Conservation (phyloP, 35 echinoderm and acorn worm genomes). For the Apostichopus japonicus region DNA sequence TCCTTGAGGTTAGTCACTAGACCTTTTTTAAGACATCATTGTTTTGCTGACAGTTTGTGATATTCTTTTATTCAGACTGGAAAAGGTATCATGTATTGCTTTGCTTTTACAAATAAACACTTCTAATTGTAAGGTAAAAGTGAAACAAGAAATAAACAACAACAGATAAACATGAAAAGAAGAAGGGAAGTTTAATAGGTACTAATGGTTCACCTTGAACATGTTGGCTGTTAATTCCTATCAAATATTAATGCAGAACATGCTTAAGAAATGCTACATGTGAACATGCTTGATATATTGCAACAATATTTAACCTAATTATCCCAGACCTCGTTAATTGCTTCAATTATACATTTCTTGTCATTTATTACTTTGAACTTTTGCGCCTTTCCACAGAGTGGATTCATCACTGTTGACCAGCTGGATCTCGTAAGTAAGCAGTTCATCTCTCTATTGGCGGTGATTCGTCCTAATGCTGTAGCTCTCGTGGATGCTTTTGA, state of each 20-base stretch:
- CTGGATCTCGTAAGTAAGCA: slow-evolving; percentile 53
- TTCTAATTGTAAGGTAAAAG: neutral
- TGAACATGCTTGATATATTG: neutral
- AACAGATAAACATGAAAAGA: neutral
- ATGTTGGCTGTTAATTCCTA: too few species aligned
- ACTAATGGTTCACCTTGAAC: too few species aligned
- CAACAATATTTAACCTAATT: neutral
- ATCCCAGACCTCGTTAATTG: neutral
- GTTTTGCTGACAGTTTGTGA: neutral
- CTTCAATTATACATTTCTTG: neutral
- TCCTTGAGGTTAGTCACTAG: slow-evolving; percentile 71
- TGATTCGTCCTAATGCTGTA: slow-evolving; percentile 77
- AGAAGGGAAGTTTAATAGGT: too few species aligned
- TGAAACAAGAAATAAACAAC: neutral
- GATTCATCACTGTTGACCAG: slow-evolving; percentile 67
- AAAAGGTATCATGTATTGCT: neutral
- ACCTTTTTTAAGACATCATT: neutral
- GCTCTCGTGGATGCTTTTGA: slow-evolving; percentile 91
- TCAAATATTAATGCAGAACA: too few species aligned
- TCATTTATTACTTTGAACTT: neutral
- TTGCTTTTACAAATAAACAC: neutral
- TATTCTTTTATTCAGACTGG: neutral
- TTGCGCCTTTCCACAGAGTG: slow-evolving; percentile 56
- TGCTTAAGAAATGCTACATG: too few species aligned
- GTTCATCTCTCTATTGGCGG: slow-evolving; percentile 63